Evolutionary conservation across 1,140 invertebrate species (phyloP).

Genomic region (Ceratina japonica): DNA sequence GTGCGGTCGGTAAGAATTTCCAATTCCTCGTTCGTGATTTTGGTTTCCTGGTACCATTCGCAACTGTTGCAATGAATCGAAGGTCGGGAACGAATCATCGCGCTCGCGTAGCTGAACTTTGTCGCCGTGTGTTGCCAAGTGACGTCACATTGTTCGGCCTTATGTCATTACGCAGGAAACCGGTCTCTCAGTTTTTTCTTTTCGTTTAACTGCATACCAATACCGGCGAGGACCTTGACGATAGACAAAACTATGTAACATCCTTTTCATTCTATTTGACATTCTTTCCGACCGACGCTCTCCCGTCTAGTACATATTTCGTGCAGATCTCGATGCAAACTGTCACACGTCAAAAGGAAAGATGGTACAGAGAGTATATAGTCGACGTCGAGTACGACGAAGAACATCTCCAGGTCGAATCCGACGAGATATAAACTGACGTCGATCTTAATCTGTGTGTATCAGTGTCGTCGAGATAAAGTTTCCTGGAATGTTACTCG

Average conservation of each 20-base stretch:
- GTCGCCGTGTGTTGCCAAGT: slow-evolving; percentile 30
- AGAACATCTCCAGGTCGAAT: no score
- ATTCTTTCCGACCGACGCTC: neutral
- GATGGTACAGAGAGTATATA: no score
- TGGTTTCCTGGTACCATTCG: no score
- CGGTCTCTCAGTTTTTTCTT: slow-evolving; percentile 24
- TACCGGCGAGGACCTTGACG: neutral
- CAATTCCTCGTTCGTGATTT: no score
- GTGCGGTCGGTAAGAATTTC: no score
- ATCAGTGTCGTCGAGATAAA: slow-evolving; percentile 49
- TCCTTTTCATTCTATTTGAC: neutral
- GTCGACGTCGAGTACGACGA: no score
- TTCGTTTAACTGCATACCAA: slow-evolving; percentile 4
- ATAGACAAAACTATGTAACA: slow-evolving; percentile 11
- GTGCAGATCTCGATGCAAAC: no score
- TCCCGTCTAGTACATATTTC: no score
- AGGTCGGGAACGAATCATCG: slow-evolving; percentile 46
- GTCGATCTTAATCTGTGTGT: slow-evolving; percentile 42
- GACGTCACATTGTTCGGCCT: slow-evolving; percentile 45
- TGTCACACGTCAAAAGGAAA: no score
- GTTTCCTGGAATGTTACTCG: slow-evolving; percentile 42
- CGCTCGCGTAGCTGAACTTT: slow-evolving; percentile 43
- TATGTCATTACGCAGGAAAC: slow-evolving; percentile 45
- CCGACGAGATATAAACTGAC: neutral
- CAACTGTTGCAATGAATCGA: slow-evolving; percentile 33